phyloP scores from a whole-genome alignment of 2,113 vertebrate genomes.

The Esox niger region DNA sequence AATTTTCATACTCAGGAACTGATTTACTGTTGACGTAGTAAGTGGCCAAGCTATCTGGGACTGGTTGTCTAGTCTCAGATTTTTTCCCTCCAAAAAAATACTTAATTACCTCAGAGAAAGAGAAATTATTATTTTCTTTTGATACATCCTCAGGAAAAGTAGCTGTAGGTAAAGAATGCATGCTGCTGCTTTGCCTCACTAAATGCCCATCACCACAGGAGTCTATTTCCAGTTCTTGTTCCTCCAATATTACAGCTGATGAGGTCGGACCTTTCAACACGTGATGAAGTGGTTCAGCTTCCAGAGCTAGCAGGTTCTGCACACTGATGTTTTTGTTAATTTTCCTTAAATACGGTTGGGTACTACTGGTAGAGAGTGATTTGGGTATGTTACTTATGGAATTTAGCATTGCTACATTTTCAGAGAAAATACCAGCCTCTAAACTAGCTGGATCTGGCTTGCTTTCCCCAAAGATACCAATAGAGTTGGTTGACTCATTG shows the following conservation, averaged over 20 bases:
- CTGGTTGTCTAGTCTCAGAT: constrained; percentile 24
- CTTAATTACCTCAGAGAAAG: constrained; percentile 61
- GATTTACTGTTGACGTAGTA: constrained; percentile 57
- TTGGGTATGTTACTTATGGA: constrained; percentile 34
- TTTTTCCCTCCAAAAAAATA: constrained; percentile 62
- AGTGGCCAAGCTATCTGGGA: constrained; percentile 22
- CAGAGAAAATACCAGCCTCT: constrained; percentile 19
- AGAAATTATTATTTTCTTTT: constrained; percentile 44
- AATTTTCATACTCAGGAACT: constrained; percentile 84
- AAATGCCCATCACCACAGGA: constrained; percentile 12
- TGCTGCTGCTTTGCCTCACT: neutral
- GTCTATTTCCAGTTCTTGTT: constrained; percentile 34
- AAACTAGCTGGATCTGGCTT: constrained; percentile 19
- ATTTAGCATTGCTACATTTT: constrained; percentile 26
- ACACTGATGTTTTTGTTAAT: constrained; percentile 68
- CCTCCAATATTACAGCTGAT: constrained; percentile 24
- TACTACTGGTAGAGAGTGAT: constrained; percentile 20
- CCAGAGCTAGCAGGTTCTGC: constrained; percentile 60
- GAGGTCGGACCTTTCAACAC: constrained; percentile 32
- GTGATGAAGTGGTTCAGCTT: constrained; percentile 29
- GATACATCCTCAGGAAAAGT: constrained; percentile 34
- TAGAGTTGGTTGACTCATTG: constrained; percentile 17
- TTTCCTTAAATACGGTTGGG: constrained; percentile 38
- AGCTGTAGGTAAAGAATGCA: constrained; percentile 29
- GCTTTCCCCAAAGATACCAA: constrained; percentile 48